Percentiles rank a stretch among this genome's conserved stretches.
These are phyloP conservation scores for Tuberolachnus salignus DNA, from an alignment of 2,888 invertebrate species.

Conservation along the genomic window DNA sequence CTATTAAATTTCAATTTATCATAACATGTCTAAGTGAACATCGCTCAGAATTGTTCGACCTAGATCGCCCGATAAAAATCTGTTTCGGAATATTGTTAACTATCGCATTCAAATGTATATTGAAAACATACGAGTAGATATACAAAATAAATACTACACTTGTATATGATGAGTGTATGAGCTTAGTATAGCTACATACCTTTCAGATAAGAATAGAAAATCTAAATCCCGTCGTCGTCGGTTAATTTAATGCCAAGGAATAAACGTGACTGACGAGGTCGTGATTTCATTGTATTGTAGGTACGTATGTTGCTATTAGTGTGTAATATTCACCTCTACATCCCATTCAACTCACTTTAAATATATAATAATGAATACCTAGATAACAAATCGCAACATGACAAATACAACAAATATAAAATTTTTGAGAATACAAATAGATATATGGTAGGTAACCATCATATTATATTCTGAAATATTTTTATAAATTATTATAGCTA, in stretches of 20 bases:
- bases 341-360: background rate
- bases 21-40: no score
- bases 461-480: no score
- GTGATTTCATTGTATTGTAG: conserved; percentile 7
- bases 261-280: conserved; percentile 18
- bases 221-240: background rate
- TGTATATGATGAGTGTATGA: background rate
- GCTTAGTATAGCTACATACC: background rate
- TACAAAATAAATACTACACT: background rate
- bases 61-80: no score
- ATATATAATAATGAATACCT: background rate
- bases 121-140: background rate
- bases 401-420: background rate
- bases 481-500: no score
- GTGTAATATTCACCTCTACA: background rate
- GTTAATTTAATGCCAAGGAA: background rate
- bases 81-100: no score
- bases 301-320: background rate
- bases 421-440: no score
- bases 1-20: no score
- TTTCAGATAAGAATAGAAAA: background rate
- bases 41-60: no score
- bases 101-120: no score
- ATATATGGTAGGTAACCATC: no score
- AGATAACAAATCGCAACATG: background rate